Evolutionary conservation across 2,888 invertebrate species (phyloP).

Genomic region (Cylindroiulus punctatus): DNA sequence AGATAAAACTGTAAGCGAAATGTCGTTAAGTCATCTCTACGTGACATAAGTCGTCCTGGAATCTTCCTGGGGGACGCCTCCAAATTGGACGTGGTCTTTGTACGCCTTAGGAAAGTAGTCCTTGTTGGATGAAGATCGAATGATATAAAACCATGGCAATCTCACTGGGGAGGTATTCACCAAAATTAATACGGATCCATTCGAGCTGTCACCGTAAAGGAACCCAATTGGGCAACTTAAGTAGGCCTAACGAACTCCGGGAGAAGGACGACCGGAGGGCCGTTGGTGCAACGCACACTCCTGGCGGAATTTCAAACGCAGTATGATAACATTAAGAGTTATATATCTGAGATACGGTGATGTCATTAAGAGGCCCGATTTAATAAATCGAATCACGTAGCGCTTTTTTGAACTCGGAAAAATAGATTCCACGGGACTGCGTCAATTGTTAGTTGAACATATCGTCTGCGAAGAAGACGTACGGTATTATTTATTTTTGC

Average conservation of each 20-base stretch:
- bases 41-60: constrained; percentile 12
- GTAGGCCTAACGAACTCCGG: not conserved
- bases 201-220: constrained; percentile 49
- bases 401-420: not conserved
- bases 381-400: constrained; percentile 34
- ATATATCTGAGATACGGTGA: not conserved
- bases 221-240: constrained; percentile 48
- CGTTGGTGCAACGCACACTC: not conserved
- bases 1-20: constrained; percentile 20
- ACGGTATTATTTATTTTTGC: too few relatives aligned
- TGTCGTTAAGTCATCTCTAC: constrained; percentile 42
- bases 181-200: constrained; percentile 48
- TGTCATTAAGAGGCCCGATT: not conserved
- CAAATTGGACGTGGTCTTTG: constrained; percentile 29
- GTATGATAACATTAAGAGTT: constrained; percentile 3
- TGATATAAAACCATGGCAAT: constrained; percentile 47
- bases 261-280: constrained; percentile 26
- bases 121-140: constrained; percentile 36
- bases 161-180: constrained; percentile 44
- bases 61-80: constrained; percentile 14
- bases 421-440: not conserved
- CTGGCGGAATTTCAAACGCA: not conserved
- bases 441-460: not conserved
- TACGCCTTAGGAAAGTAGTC: constrained; percentile 5
- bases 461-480: not conserved